phyloP scores from a whole-genome alignment of 2,888 invertebrate species.

The Julus scanicus region DNA sequence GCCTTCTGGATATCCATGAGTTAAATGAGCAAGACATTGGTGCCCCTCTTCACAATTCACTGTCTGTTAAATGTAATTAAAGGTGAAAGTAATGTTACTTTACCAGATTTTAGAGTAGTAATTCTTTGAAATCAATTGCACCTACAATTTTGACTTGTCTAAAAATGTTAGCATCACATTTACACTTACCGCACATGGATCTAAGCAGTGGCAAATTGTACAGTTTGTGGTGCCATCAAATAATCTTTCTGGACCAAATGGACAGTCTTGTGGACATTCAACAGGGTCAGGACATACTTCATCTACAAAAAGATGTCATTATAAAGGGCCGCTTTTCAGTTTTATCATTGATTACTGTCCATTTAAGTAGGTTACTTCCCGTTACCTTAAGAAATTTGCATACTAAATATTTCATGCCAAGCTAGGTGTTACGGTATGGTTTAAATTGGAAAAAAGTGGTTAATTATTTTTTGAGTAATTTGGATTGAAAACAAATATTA shows the following conservation, averaged over 20 bases:
- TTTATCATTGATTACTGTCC: background rate
- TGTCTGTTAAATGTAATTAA: background rate
- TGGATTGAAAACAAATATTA: no score
- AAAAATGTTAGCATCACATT: no score
- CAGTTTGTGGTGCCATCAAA: background rate
- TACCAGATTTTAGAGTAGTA: no score
- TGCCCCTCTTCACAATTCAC: conserved; percentile 18
- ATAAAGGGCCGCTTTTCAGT: background rate
- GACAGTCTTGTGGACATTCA: conserved; percentile 9
- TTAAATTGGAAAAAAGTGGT: no score
- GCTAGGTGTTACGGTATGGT: no score
- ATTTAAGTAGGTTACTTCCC: no score
- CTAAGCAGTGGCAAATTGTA: background rate
- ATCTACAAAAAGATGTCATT: background rate
- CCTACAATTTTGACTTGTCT: background rate
- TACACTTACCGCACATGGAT: conserved; percentile 10
- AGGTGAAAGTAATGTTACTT: no score
- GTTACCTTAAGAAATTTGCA: no score
- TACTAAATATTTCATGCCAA: no score
- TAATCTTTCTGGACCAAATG: background rate
- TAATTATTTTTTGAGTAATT: no score
- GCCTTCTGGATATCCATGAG: background rate
- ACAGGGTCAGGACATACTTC: background rate
- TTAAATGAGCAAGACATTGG: background rate
- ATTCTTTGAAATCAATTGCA: no score